Evolutionary conservation across 2,113 vertebrate genomes (phyloP), one percentile per base, ranked within the genome.

Genomic region (Xerus inauris): DNA sequence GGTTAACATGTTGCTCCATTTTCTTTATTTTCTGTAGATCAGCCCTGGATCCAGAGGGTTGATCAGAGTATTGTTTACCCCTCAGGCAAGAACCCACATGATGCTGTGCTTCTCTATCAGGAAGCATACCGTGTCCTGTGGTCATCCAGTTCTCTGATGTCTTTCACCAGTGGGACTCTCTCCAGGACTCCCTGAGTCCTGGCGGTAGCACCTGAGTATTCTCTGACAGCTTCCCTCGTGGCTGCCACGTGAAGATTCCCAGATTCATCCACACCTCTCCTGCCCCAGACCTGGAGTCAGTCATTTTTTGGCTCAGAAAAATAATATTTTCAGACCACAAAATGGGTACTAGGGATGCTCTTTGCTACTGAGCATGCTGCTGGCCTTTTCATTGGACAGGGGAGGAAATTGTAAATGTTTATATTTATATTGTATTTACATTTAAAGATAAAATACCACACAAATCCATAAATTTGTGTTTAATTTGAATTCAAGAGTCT

Each of bases 401-500:
- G 47, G 14, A 80, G 72, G 2, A n/a, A 24, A 28, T 67, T 67
- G 88, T 80, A 91, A 91, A 38, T 73, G 20, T 9, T 45, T 91
- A 38, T 59, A 17, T 40, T 80, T 83, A 20, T 77, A 69, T 93
- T 82, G 75, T 81, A 54, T 86, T 93, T 94, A 69, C n/a, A 22
- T 54, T 35, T 95, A 57, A 91, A 65, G 28, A 72, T 79, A 72
- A 54, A 65, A 77, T 38, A 40, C 5, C 45, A 14, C 45, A 14
- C 32, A 9, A 54, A 28, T 45, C 64, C 35, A 47, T 71, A 67
- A 49, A 22, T 49, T 5, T 47, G 6, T 40, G 28, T 57, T 95
- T 77, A 83, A 38, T 62, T 89, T 69, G 76, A 57, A 79, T 65
- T 59, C 38, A 76, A 80, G 73, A 59, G 24, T 80, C 35, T 26